phyloP scores from a whole-genome alignment of 2,113 vertebrate species.

The Eubucco bourcierii region DNA sequence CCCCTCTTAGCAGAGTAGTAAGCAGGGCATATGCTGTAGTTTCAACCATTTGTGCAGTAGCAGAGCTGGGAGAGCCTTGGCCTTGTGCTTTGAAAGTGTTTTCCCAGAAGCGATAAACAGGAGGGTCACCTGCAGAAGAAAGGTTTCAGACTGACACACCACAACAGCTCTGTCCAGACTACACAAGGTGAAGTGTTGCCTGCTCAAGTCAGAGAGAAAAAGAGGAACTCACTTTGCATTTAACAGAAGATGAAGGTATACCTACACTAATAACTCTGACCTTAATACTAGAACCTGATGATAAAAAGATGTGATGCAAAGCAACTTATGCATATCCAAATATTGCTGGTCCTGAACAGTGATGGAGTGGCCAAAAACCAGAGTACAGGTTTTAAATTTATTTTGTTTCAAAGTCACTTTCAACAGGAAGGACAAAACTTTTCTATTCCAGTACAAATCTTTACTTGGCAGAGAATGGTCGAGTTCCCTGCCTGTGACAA shows the following conservation, averaged over 20 bases:
- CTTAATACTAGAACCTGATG: not conserved
- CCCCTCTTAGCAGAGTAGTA: conserved; percentile 75
- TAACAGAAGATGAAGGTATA: not conserved
- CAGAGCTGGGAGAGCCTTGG: conserved; percentile 55
- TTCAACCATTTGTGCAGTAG: conserved; percentile 84
- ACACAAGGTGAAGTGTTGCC: not conserved
- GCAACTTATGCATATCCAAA: not conserved
- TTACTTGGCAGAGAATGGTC: not conserved
- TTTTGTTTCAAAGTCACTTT: not conserved
- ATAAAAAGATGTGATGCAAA: not conserved
- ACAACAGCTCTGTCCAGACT: not conserved
- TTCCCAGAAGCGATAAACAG: conserved; percentile 85
- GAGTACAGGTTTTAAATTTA: not conserved
- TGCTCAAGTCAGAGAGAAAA: not conserved
- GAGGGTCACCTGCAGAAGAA: conserved; percentile 76
- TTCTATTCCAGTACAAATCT: not conserved
- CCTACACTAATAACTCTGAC: fast-evolving
- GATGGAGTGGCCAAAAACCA: not conserved
- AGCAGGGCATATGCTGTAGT: conserved; percentile 88
- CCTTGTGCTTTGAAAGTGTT: conserved; percentile 54
- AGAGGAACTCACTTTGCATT: not conserved
- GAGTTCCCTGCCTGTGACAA: not conserved
- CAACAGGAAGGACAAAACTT: not conserved
- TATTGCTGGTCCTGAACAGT: not conserved
- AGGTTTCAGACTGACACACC: not conserved